Conservation (phyloP, 2,113 vertebrate species). For the Pangasianodon hypophthalmus region DNA sequence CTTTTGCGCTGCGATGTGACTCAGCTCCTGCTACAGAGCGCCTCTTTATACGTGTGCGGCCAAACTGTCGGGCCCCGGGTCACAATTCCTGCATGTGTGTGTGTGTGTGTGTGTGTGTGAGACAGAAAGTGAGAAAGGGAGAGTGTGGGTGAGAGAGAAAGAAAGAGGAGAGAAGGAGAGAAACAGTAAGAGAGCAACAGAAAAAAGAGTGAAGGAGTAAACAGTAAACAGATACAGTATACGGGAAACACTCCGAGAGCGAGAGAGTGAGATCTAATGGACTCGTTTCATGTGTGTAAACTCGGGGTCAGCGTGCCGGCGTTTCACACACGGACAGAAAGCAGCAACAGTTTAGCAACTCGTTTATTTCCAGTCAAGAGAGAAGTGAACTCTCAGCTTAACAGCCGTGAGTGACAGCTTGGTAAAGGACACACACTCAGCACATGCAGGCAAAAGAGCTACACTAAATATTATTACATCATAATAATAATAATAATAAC, state of each 20-base stretch:
- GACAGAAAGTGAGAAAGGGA: conserved; percentile 27
- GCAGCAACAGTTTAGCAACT: conserved; percentile 18
- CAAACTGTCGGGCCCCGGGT: conserved; percentile 67
- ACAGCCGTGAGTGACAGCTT: conserved; percentile 9
- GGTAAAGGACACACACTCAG: not conserved
- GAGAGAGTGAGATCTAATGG: not conserved
- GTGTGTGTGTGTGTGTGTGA: conserved; percentile 18
- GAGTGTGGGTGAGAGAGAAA: conserved; percentile 28
- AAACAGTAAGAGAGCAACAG: not conserved
- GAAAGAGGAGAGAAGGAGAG: not conserved
- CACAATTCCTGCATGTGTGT: conserved; percentile 57
- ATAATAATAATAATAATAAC: not conserved
- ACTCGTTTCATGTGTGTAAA: not conserved
- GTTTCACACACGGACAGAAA: conserved; percentile 4
- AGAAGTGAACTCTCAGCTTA: not conserved
- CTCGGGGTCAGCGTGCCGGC: conserved; percentile 16
- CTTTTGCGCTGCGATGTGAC: conserved; percentile 58
- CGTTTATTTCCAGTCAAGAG: conserved; percentile 16
- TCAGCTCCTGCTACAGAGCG: conserved; percentile 57
- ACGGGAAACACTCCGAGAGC: not conserved
- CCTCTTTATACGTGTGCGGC: conserved; percentile 69
- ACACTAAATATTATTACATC: not conserved
- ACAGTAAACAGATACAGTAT: conserved; percentile 1
- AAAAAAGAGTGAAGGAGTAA: not conserved
- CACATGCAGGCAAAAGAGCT: not conserved